These are phyloP conservation scores for Porites evermanni DNA, from an alignment of 92 coral and sea anemone genomes.

Conservation along the genomic window DNA sequence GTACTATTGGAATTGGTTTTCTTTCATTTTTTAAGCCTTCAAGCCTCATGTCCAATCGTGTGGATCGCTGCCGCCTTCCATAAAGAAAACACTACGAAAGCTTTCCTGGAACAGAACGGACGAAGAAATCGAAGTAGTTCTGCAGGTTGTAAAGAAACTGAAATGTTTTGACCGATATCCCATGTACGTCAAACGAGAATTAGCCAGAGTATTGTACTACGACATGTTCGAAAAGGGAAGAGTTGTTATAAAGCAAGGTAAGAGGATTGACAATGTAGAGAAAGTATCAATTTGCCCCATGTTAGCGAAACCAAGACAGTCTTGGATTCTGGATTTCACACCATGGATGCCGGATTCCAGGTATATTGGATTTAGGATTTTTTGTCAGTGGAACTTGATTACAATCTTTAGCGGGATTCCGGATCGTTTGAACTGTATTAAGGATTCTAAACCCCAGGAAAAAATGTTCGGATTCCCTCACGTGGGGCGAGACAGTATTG, in stretches of 20 bases:
- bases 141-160: conserved; percentile 84
- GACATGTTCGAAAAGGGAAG: conserved; percentile 82
- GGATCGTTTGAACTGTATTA: too few species aligned
- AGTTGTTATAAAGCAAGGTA: conserved; percentile 92
- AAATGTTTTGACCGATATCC: conserved; percentile 93
- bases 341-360: too few species aligned
- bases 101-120: conserved; percentile 78
- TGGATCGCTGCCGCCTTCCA: conserved; percentile 65
- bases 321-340: too few species aligned
- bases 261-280: neutral
- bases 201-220: conserved; percentile 86
- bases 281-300: too few species aligned
- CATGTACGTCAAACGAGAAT: conserved; percentile 87
- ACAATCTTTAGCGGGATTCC: too few species aligned
- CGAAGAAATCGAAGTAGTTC: conserved; percentile 82
- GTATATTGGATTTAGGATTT: too few species aligned
- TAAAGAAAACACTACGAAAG: conserved; percentile 77
- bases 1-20: too few species aligned
- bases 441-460: too few species aligned
- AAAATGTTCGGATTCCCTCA: too few species aligned
- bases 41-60: conserved; percentile 92
- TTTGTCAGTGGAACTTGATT: too few species aligned
- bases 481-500: too few species aligned
- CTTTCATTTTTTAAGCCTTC: conserved; percentile 64
- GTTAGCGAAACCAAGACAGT: too few species aligned